Evolutionary conservation across 2,888 invertebrate species (phyloP), one percentile per base, ranked within the genome.

Genomic region (Strigamia crassipes): DNA sequence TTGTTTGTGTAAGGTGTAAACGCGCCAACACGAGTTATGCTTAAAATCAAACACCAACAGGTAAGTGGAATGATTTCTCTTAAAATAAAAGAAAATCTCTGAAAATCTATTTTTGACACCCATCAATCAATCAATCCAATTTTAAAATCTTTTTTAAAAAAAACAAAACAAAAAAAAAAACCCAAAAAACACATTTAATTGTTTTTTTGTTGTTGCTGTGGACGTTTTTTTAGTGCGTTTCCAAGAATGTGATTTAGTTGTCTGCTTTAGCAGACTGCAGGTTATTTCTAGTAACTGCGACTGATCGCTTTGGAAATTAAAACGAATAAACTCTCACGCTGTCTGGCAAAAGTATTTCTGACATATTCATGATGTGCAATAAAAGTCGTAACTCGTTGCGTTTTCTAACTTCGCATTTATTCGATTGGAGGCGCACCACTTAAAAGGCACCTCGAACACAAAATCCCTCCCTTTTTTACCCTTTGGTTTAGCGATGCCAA

Each of bases 201-300:
- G 23, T 66, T 66, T 27, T 27, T 66, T 12, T 6, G 9, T 27
- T 66, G 23, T 27, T 27, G 23, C 27, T 66, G 8, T 27, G 9
- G 10, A 6, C 23, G 4, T 66, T 66, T 66, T 66, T 66, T 66
- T 13, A n/a, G n/a, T 66, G 1, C 23, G 9, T 66, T 66, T 66
- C 27, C 66, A 27, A 66, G 66, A 66, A 31, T 66, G 66, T 66
- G 66, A 66, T 66, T 66, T 66, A 66, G 66, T 66, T 66, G 66
- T 66, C 66, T 66, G 66, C 66, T 66, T 66, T 66, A 66, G 66
- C 66, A 66, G 66, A 66, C 66, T 66, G 66, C 66, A 23, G 15
- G 66, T 66, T 66, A 66, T 66, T 66, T 66, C 66, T 66, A 66
- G 66, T 27, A 66, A 66, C 66, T 66, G 66, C 66, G 66, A 66